Evolutionary conservation across 2,888 invertebrate genomes (phyloP).

Genomic region (Drosophila falleni): DNA sequence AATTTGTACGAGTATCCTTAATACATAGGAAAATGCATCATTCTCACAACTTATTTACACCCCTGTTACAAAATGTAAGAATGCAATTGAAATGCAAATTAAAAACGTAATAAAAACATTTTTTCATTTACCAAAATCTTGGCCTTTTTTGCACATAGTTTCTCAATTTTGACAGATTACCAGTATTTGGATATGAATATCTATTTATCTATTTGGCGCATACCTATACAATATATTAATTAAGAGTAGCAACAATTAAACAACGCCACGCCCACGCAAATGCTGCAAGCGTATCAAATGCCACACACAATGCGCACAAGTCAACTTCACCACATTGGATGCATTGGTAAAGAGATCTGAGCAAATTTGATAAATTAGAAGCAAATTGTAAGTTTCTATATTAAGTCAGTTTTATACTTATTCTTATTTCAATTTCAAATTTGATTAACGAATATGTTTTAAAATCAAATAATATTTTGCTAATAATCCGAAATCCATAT

Average conservation of each 20-base stretch:
- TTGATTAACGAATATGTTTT: conserved; percentile 8
- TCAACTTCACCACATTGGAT: conserved; percentile 71
- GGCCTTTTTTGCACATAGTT: conserved; percentile 69
- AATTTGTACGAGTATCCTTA: conserved; percentile 66
- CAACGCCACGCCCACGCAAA: conserved; percentile 58
- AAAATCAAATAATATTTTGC: background rate
- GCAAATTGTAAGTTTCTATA: conserved; percentile 71
- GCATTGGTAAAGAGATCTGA: conserved; percentile 72
- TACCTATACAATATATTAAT: conserved; percentile 25
- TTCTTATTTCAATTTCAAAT: conserved; percentile 13
- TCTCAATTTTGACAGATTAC: conserved; percentile 54
- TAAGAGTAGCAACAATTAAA: conserved; percentile 43
- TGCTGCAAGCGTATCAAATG: conserved; percentile 70
- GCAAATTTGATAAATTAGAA: conserved; percentile 61
- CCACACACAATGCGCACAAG: conserved; percentile 73
- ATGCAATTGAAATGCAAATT: conserved; percentile 40
- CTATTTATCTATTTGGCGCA: conserved; percentile 8
- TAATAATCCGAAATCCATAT: background rate
- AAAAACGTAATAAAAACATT: conserved; percentile 72
- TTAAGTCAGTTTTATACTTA: conserved; percentile 28
- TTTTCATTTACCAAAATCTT: conserved; percentile 72
- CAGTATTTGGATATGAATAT: conserved; percentile 41
- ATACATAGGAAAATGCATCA: conserved; percentile 68
- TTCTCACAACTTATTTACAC: conserved; percentile 80
- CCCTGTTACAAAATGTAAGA: conserved; percentile 78